These are phyloP conservation scores for Patella pellucida DNA, from an alignment of 2,888 invertebrate genomes.

Conservation along the genomic window DNA sequence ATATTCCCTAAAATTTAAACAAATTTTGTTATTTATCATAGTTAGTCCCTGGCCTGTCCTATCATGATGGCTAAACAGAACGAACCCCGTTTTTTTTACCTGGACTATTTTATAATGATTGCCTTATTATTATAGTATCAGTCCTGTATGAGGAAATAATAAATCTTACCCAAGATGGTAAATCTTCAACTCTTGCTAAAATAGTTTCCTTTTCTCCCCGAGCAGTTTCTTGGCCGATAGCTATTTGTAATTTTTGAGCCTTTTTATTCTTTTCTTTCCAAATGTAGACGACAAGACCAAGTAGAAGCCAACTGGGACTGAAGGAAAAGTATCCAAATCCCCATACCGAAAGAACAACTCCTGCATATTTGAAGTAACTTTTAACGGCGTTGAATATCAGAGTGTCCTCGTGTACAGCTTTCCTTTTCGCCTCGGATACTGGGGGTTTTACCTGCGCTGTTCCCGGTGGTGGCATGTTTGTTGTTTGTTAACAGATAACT, in stretches of 20 bases:
- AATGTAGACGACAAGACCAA: conserved; percentile 84
- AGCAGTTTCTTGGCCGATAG: conserved; percentile 74
- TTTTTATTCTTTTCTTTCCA: conserved; percentile 72
- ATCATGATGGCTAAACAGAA: no score
- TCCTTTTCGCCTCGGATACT: conserved; percentile 34
- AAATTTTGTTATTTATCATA: no score
- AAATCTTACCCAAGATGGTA: conserved; percentile 90
- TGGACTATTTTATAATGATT: no score
- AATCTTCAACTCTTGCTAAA: conserved; percentile 86
- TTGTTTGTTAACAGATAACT: no score
- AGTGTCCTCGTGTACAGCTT: conserved; percentile 53
- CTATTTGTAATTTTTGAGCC: conserved; percentile 84
- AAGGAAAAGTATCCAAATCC: conserved; percentile 72
- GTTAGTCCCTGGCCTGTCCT: no score
- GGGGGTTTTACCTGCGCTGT: conserved; percentile 31
- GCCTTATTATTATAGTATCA: no score
- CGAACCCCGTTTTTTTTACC: no score
- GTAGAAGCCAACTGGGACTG: conserved; percentile 89
- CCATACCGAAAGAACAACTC: conserved; percentile 63
- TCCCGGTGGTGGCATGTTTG: conserved; percentile 11
- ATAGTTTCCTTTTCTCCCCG: conserved; percentile 89
- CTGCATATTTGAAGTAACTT: conserved; percentile 65
- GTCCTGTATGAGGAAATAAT: no score
- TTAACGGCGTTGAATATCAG: conserved; percentile 56
- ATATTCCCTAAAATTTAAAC: no score